phyloP scores from a whole-genome alignment of 92 coral and sea anemone genomes.

The Micromussa lordhowensis region DNA sequence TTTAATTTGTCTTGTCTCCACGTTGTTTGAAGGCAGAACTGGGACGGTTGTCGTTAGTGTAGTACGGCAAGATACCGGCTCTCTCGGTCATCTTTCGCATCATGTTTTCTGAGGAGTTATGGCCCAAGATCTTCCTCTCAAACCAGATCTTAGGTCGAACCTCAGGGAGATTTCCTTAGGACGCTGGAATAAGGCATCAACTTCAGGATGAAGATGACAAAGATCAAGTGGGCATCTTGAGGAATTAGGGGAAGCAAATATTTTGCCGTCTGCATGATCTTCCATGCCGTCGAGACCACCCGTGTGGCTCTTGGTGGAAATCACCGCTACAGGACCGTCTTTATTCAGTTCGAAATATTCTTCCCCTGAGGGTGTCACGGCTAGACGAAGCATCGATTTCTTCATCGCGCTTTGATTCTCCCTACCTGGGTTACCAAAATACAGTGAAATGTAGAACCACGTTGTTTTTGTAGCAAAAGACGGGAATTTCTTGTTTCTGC shows the following conservation, averaged over 20 bases:
- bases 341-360: slow-evolving; percentile 48
- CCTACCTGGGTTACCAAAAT: too few relatives aligned
- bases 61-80: too few relatives aligned
- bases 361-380: slow-evolving; percentile 8
- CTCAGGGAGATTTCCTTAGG: too few relatives aligned
- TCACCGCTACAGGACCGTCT: slow-evolving; percentile 44
- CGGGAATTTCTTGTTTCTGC: slow-evolving; percentile 29
- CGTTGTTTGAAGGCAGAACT: background rate
- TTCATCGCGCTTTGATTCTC: too few relatives aligned
- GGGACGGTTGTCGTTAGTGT: background rate
- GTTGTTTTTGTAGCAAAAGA: slow-evolving; percentile 47
- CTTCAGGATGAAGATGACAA: too few relatives aligned
- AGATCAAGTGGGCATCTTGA: too few relatives aligned
- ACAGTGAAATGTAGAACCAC: too few relatives aligned
- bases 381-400: slow-evolving; percentile 55
- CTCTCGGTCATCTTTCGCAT: too few relatives aligned
- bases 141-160: slow-evolving; percentile 47
- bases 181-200: too few relatives aligned
- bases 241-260: too few relatives aligned
- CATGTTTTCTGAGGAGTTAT: slow-evolving; percentile 4
- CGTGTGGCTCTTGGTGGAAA: slow-evolving; percentile 46
- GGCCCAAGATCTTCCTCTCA: slow-evolving; percentile 12
- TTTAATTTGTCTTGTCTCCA: too few relatives aligned
- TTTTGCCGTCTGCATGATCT: slow-evolving; percentile 51
- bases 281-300: slow-evolving; percentile 54